Evolutionary conservation across 1,140 invertebrate species (phyloP).

Genomic region (Drosophila parvula): DNA sequence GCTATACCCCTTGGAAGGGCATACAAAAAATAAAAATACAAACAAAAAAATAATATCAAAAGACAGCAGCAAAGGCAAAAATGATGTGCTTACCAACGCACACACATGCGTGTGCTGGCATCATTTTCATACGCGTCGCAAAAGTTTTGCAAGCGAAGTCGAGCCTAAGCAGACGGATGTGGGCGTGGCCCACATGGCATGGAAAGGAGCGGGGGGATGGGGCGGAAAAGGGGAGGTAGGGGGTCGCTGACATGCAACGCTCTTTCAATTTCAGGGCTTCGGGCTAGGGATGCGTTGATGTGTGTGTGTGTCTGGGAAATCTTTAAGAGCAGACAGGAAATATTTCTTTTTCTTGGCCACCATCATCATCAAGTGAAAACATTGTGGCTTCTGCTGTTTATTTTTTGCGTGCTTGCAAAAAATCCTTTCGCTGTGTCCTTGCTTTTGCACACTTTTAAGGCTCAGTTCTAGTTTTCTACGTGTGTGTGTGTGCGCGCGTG

Average conservation of each 20-base stretch:
- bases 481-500: constrained; percentile 30
- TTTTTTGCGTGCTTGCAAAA: constrained; percentile 43
- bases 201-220: not conserved
- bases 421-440: constrained; percentile 74
- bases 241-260: constrained; percentile 77
- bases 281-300: constrained; percentile 10
- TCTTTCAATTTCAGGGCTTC: constrained; percentile 74
- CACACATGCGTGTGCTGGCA: constrained; percentile 66
- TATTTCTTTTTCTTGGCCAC: constrained; percentile 53
- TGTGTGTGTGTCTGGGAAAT: constrained; percentile 68
- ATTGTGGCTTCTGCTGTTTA: constrained; percentile 59
- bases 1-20: not conserved
- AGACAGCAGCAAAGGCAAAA: constrained; percentile 56
- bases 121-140: constrained; percentile 68
- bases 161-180: constrained; percentile 49
- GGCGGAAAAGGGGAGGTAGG: constrained; percentile 4
- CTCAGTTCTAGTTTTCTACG: constrained; percentile 67
- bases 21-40: constrained; percentile 5
- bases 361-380: constrained; percentile 50
- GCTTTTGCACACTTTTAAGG: constrained; percentile 72
- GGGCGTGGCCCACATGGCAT: constrained; percentile 23
- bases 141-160: constrained; percentile 62
- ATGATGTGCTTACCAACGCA: constrained; percentile 53
- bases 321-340: constrained; percentile 81
- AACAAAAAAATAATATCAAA: constrained; percentile 55